These are phyloP conservation scores for Florisuga fusca DNA, from an alignment of 2,797 vertebrate species.

Conservation along the genomic window DNA sequence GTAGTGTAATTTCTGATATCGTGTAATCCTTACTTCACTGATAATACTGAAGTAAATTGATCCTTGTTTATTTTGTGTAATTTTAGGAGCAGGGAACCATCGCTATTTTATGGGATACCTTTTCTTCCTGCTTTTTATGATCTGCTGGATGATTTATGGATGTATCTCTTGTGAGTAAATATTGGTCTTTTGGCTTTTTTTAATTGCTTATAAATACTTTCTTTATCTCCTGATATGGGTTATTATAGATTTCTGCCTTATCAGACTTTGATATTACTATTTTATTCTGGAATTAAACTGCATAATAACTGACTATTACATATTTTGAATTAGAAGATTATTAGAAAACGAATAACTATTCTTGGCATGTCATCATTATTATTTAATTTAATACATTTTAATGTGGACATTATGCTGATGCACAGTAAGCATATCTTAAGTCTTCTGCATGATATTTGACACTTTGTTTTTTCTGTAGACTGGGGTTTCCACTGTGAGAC, in stretches of 20 bases:
- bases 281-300: background rate
- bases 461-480: conserved; percentile 78
- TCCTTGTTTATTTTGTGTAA: conserved; percentile 47
- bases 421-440: background rate
- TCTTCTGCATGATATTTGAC: background rate
- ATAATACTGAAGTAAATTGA: background rate
- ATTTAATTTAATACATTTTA: background rate
- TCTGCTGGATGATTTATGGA: conserved; percentile 99
- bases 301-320: background rate
- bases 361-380: background rate
- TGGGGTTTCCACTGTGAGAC: conserved; percentile 97
- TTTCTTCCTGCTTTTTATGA: conserved; percentile 98
- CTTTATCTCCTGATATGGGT: background rate
- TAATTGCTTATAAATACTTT: conserved; percentile 8
- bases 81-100: conserved; percentile 96
- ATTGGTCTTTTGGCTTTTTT: background rate
- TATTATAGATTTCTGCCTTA: background rate
- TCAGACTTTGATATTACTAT: background rate
- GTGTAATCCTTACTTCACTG: too few relatives aligned
- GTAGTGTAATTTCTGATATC: too few relatives aligned
- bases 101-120: conserved; percentile 98
- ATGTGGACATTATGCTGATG: background rate
- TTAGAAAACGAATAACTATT: background rate
- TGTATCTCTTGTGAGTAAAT: conserved; percentile 94
- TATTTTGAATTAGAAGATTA: background rate